Evolutionary conservation across 2,888 invertebrate genomes (phyloP), one percentile per base, ranked within the genome.

Genomic region (Zootermopsis nevadensis): DNA sequence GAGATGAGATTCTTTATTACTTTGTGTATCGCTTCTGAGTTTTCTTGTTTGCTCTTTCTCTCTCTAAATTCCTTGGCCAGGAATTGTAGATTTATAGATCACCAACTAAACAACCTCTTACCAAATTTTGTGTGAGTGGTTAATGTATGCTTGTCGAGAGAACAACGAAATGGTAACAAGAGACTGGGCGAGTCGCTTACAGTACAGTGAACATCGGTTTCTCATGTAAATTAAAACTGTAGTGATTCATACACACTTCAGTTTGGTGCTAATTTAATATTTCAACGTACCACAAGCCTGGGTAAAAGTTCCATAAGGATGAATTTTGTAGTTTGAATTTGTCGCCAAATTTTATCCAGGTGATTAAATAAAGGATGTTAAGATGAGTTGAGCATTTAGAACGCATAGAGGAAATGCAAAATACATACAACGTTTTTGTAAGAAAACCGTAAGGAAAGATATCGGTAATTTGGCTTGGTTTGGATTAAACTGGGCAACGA

Each of bases 41-140:
- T 66, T 69, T 69, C 19, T 69, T 69, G 60, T 27, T 27, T 27
- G 12, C 12, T n/a, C 27, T 69, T 27, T 69, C 4, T 69, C 12
- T 33, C 33, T 69, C 33, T 69, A 33, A 31, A 69, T 69, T 33
- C 69, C 69, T 33, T 31, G 31, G 69, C 69, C 33, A 69, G 69
- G 69, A 31, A 69, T 12, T 69, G 8, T 69, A 33, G 33, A 69
- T 33, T 69, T 69, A 33, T 69, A 33, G 33, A 30, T 69, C 69
- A 31, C 19, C 31, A 15, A 33, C 33, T 33, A 69, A 69, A n/a
- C 42, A 2, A 76, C 2, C 76, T 31, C 42, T 42, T 42, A 76
- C 38, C 76, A 76, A 76, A 76, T 76, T 76, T 76, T 76, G 31
- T 38, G 76, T 22, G 24, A 27, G 42, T 35, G 2, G 4, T 42